Conservation (phyloP, 2,888 invertebrate species). For the Unio delphinus region DNA sequence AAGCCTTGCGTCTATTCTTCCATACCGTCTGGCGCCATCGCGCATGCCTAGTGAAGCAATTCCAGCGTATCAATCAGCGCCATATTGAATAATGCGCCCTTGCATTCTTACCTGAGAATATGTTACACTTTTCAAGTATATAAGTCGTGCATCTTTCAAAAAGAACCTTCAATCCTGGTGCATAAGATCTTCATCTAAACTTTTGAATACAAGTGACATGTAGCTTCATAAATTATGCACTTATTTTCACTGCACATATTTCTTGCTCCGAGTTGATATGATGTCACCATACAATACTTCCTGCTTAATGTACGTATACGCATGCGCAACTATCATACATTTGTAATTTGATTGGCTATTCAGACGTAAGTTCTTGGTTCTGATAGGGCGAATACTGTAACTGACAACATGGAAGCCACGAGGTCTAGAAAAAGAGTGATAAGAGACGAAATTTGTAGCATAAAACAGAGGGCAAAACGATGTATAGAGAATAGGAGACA, state of each 20-base stretch:
- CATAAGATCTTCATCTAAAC: constrained; percentile 46
- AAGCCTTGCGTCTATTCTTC: no score
- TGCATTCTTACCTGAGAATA: constrained; percentile 37
- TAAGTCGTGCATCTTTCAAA: constrained; percentile 54
- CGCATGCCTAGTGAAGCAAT: no score
- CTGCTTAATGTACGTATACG: constrained; percentile 10
- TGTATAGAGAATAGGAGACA: constrained; percentile 51
- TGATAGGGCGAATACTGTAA: constrained; percentile 14
- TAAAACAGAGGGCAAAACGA: constrained; percentile 45
- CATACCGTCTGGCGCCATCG: constrained; percentile 5
- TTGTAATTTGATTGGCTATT: no score
- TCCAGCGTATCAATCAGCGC: constrained; percentile 13
- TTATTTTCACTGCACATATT: constrained; percentile 14
- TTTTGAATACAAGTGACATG: constrained; percentile 41
- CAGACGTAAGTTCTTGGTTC: background rate
- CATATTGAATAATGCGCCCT: constrained; percentile 32
- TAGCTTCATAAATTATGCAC: constrained; percentile 9
- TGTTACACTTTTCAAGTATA: constrained; percentile 40
- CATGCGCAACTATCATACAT: constrained; percentile 10
- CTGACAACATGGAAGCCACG: constrained; percentile 13
- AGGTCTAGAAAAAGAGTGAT: constrained; percentile 4
- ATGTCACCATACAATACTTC: constrained; percentile 8
- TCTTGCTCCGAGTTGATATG: background rate
- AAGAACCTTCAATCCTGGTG: constrained; percentile 57
- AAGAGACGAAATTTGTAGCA: constrained; percentile 11